Evolutionary conservation across 2,113 vertebrate genomes (phyloP).

Genomic region (Chionis minor): DNA sequence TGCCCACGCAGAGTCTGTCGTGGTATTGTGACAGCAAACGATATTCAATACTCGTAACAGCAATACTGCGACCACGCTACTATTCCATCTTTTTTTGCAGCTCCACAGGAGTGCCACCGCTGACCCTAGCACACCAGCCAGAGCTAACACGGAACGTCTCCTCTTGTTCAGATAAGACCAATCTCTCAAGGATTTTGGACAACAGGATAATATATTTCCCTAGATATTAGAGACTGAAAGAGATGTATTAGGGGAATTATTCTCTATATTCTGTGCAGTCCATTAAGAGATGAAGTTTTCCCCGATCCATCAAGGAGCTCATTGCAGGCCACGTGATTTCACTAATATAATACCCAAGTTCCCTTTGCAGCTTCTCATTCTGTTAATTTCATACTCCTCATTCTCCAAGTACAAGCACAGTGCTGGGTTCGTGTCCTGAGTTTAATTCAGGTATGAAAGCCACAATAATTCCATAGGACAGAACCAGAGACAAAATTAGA

Average conservation of each 20-base stretch:
- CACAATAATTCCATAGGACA: background rate
- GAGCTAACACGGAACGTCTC: background rate
- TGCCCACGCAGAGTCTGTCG: background rate
- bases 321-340: background rate
- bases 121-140: background rate
- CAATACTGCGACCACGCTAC: background rate
- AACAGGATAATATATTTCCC: background rate
- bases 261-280: background rate
- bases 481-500: background rate
- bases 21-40: background rate
- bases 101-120: background rate
- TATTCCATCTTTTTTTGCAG: background rate
- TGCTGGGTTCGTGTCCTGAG: background rate
- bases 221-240: background rate
- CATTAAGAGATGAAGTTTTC: conserved; percentile 21
- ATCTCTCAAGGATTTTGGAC: background rate
- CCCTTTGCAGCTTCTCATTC: background rate
- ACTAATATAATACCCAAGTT: background rate
- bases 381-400: background rate
- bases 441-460: background rate
- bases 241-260: conserved; percentile 19
- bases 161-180: background rate
- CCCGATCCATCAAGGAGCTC: background rate
- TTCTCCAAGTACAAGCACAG: background rate
- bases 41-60: background rate